These are phyloP conservation scores for Aplidium turbinatum DNA, from an alignment of 23 tunicate genomes.

Conservation along the genomic window DNA sequence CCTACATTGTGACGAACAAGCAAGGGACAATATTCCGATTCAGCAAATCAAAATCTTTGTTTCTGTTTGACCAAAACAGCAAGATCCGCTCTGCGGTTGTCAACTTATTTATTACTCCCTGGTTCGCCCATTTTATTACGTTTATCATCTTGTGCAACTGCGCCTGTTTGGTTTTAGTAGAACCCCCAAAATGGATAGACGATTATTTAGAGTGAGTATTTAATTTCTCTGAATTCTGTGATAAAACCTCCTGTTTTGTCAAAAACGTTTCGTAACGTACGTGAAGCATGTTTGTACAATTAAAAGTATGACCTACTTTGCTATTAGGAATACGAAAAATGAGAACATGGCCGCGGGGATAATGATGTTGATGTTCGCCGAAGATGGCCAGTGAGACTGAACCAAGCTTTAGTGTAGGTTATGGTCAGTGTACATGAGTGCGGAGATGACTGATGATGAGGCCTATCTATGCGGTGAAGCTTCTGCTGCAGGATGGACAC, in stretches of 20 bases:
- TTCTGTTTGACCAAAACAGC: slow-evolving; percentile 52
- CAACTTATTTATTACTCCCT: slow-evolving; percentile 62
- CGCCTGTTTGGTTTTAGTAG: slow-evolving; percentile 77
- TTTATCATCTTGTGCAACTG: slow-evolving; percentile 86
- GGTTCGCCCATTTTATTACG: slow-evolving; percentile 79
- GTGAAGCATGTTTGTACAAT: too few species aligned
- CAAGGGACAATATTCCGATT: slow-evolving; percentile 85
- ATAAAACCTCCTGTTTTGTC: background rate
- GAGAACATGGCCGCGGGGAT: too few species aligned
- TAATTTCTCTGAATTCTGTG: background rate
- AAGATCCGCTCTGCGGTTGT: slow-evolving; percentile 54
- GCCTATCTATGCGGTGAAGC: too few species aligned
- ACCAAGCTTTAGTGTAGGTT: too few species aligned
- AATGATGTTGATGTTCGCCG: too few species aligned
- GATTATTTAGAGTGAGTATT: slow-evolving; percentile 66
- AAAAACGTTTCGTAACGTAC: too few species aligned
- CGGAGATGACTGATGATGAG: too few species aligned
- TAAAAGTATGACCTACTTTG: too few species aligned
- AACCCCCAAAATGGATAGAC: slow-evolving; percentile 84
- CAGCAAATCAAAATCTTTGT: slow-evolving; percentile 79
- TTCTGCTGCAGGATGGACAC: too few species aligned
- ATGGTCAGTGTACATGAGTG: too few species aligned
- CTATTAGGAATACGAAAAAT: too few species aligned
- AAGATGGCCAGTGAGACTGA: too few species aligned
- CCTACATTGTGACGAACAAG: slow-evolving; percentile 81